Evolutionary conservation across 2,888 invertebrate genomes (phyloP).

Genomic region (Xanthia icteritia): DNA sequence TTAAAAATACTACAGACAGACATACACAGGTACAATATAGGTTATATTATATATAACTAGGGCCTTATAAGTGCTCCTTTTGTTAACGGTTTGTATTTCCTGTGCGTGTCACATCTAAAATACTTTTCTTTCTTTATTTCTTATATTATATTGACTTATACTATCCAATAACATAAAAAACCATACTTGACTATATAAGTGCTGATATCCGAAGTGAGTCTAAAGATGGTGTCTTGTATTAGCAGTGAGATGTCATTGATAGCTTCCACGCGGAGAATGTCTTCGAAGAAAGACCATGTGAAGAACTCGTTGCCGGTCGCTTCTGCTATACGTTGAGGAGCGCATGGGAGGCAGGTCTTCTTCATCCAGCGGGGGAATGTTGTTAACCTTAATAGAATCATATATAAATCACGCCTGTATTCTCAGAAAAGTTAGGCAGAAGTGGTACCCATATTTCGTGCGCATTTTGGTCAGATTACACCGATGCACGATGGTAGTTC

Average conservation of each 20-base stretch:
- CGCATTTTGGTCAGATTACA: background rate
- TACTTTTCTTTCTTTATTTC: too few relatives aligned
- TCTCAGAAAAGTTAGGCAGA: background rate
- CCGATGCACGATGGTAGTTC: background rate
- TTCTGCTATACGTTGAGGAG: constrained; percentile 90
- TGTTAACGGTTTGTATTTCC: too few relatives aligned
- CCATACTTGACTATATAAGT: constrained; percentile 91
- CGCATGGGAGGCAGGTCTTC: constrained; percentile 94
- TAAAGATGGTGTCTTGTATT: constrained; percentile 92
- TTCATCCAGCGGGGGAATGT: constrained; percentile 96
- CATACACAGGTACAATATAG: too few relatives aligned
- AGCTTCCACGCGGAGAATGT: constrained; percentile 93
- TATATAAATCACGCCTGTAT: background rate
- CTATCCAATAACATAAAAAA: background rate
- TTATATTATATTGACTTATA: background rate
- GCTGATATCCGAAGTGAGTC: constrained; percentile 92
- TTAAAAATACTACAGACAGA: too few relatives aligned
- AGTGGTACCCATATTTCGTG: background rate
- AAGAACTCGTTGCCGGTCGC: constrained; percentile 90
- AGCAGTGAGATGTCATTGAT: constrained; percentile 92
- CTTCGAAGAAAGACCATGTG: constrained; percentile 94
- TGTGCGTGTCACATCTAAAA: too few relatives aligned
- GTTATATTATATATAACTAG: too few relatives aligned
- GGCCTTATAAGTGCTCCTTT: too few relatives aligned
- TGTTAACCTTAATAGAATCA: constrained; percentile 89